Evolutionary conservation across 2,888 invertebrate species (phyloP), one percentile per base, ranked within the genome.

Genomic region (Aphidius colemani): DNA sequence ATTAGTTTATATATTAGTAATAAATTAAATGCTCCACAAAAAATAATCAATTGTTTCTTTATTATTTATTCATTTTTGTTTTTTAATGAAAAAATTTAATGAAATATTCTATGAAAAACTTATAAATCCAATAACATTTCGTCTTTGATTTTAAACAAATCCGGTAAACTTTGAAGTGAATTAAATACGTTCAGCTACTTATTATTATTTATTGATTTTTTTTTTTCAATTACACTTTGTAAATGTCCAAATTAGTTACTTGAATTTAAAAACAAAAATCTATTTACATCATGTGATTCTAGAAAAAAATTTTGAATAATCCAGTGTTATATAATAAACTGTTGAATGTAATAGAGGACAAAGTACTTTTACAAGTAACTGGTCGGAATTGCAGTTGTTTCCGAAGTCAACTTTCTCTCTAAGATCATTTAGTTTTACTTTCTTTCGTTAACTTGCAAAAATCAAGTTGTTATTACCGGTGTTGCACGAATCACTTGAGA

Each of bases 321-420:
- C 30, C 30, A 30, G 13, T 13, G 65, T 75, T 76, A 67, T 66
- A 66, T 69, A 74, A 77, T 50, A 8, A 59, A 62, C 68, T 72
- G 70, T 66, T 7, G n/a, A 46, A 67, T 68, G 74, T 75, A 72
- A 67, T 71, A 68, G 63, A 69, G 67, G 70, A 69, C 67, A 70
- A 66, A 59, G 68, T 51, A 66, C 58, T 66, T 67, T 65, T 70
- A 64, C 71, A 46, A 68, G 65, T 69, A 70, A 68, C 66, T 50
- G 64, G 66, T 59, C 66, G 62, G 64, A 63, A 51, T 58, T 67
- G 69, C 63, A 30, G 30, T 30, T 61, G 69, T 70, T 75, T 76
- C 75, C 78, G 76, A 69, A 65, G 69, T 63, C 74, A 75, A 80
- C 80, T 80, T 80, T 80, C 80, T 78, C 80, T 71, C 71, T 63